phyloP scores from a whole-genome alignment of 2,888 invertebrate species.

The Lepidochitona cinerea region DNA sequence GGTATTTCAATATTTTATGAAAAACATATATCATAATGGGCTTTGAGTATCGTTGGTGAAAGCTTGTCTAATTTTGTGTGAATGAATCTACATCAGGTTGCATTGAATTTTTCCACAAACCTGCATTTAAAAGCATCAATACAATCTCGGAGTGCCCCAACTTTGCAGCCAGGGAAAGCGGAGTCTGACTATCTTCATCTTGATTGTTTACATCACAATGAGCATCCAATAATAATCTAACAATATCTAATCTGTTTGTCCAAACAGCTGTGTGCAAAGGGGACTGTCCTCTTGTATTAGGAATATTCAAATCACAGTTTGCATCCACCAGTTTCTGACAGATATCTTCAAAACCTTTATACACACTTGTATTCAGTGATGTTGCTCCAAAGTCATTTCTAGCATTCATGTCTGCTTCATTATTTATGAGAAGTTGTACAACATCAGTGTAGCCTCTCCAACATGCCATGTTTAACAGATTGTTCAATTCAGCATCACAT shows the following conservation, averaged over 20 bases:
- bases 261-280: slow-evolving; percentile 51
- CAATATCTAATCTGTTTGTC: slow-evolving; percentile 41
- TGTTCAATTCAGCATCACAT: slow-evolving; percentile 59
- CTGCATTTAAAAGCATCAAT: slow-evolving; percentile 47
- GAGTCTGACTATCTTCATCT: slow-evolving; percentile 48
- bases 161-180: slow-evolving; percentile 55
- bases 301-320: slow-evolving; percentile 44
- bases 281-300: slow-evolving; percentile 49
- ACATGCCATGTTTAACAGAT: slow-evolving; percentile 61
- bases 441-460: slow-evolving; percentile 49
- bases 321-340: slow-evolving; percentile 40
- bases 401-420: slow-evolving; percentile 55
- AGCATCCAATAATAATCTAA: slow-evolving; percentile 44
- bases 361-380: slow-evolving; percentile 58
- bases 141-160: slow-evolving; percentile 48
- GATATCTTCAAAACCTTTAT: slow-evolving; percentile 41
- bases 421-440: slow-evolving; percentile 50
- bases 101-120: slow-evolving; percentile 30
- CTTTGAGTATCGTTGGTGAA: not conserved
- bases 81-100: not conserved
- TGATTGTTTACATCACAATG: slow-evolving; percentile 48
- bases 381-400: slow-evolving; percentile 58
- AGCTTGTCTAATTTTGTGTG: not conserved
- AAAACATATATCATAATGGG: not conserved
- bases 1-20: too few relatives aligned